Conservation (phyloP, 2,888 invertebrate species). For the Panopea generosa region DNA sequence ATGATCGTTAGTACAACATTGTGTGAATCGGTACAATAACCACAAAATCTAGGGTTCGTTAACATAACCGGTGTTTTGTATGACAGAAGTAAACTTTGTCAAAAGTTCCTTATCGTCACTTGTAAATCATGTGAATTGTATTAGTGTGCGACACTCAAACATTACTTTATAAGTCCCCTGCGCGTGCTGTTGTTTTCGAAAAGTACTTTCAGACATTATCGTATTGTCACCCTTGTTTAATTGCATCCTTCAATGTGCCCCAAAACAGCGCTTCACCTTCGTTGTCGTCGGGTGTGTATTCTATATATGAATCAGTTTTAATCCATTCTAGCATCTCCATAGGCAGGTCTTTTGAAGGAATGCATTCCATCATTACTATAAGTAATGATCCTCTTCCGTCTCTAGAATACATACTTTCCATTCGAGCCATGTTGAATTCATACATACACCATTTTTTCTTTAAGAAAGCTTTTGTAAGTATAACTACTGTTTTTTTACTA, state of each 20-base stretch:
- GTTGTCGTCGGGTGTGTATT: slow-evolving; percentile 6
- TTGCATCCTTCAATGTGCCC: slow-evolving; percentile 14
- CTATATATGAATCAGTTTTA: slow-evolving; percentile 18
- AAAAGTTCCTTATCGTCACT: no score
- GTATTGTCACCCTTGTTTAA: not conserved
- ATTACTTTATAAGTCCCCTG: no score
- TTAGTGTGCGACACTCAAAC: no score
- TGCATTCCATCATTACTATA: slow-evolving; percentile 16
- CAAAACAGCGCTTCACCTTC: slow-evolving; percentile 18
- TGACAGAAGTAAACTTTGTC: no score
- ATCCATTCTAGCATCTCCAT: slow-evolving; percentile 37
- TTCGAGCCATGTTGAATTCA: slow-evolving; percentile 67
- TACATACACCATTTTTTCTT: slow-evolving; percentile 66
- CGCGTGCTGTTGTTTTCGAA: no score
- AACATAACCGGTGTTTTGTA: no score
- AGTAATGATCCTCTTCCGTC: slow-evolving; percentile 1
- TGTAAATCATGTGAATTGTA: no score
- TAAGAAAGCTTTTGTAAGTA: slow-evolving; percentile 58
- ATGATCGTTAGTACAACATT: no score
- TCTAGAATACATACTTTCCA: slow-evolving; percentile 59
- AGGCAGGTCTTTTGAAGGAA: slow-evolving; percentile 16
- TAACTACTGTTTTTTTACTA: slow-evolving; percentile 65
- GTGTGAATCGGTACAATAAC: no score
- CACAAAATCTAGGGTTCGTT: no score
- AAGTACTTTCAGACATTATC: no score